Base-by-base conservation (phyloP, 2,888 invertebrate species). In the Steinernema hermaphroditum region DNA sequence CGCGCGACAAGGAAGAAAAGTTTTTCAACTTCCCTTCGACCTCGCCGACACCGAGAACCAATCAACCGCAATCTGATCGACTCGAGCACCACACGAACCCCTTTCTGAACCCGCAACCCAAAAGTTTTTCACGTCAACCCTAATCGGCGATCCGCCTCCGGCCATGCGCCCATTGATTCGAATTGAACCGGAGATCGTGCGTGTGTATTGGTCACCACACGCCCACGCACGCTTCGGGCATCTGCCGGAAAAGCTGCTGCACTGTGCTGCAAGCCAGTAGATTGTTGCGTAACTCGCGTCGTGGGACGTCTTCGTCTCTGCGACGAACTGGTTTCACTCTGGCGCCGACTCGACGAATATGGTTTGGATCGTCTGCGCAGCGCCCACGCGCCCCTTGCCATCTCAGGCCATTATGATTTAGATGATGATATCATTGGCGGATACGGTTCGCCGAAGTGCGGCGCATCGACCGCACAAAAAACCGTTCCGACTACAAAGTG, bases 371-470 rank as follows among this genome's bases (percentile, higher is more conserved):
- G 54, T 54, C 27, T 54, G 54, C 27, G 54, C 6, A 24, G 16
- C 22, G 19, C 54, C 54, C 27, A 54, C 54, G 27, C 12, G 4
- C 54, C 4, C 54, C 14, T 27, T 22, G 6, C 12, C 54, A 54
- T 27, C 54, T 54, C 19, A 24, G 6, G 54, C 54, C 27, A 27
- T 22, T 46, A 37, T 46, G 46, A 16, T 19, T 46, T 9, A 4
- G 14, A 22, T 27, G 54, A 54, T 54, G 54, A 54, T 54, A 27
- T 54, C 54, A 54, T 6, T 54, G 14, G 6, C 12, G 6, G 54
- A 54, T 54, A 54, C 54, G 54, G 54, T 54, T 54, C 54, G 54
- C 6, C 54, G 54, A 54, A 54, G 54, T 46, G 46, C 37, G n/a
- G n/a, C n/a, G 37, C 37, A 12, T 54, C 54, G 24, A 27, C 54